Conservation (phyloP, 2,797 vertebrate genomes). For the Aeoliscus strigatus region DNA sequence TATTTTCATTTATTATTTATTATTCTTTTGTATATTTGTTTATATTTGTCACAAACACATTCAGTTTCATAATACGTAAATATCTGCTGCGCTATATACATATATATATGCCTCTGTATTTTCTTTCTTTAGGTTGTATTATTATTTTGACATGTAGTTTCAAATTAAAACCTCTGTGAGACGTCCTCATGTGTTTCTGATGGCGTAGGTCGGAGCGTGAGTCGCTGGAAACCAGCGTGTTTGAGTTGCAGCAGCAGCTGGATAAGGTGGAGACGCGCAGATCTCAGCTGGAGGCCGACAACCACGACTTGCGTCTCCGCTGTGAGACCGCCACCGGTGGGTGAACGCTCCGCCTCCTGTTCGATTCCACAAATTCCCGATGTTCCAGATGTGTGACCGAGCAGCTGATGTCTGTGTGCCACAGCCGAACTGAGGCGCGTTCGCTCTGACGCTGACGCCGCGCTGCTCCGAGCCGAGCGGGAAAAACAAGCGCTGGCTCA, state of each 20-base stretch:
- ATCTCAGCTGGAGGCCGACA: constrained; percentile 82
- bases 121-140: too few relatives aligned
- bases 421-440: constrained; percentile 77
- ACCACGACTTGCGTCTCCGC: constrained; percentile 71
- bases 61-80: too few relatives aligned
- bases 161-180: background rate
- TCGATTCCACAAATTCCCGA: too few relatives aligned
- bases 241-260: constrained; percentile 83
- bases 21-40: too few relatives aligned
- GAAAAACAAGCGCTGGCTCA: constrained; percentile 76
- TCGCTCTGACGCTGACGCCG: constrained; percentile 66
- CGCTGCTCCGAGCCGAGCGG: constrained; percentile 67
- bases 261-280: constrained; percentile 75
- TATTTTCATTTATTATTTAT: too few relatives aligned
- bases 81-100: too few relatives aligned
- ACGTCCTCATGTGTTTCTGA: constrained; percentile 1
- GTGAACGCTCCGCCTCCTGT: too few relatives aligned
- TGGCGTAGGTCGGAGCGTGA: constrained; percentile 81
- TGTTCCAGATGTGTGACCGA: too few relatives aligned
- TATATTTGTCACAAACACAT: too few relatives aligned
- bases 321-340: constrained; percentile 80
- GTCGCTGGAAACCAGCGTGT: constrained; percentile 82
- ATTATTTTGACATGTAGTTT: too few relatives aligned
- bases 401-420: too few relatives aligned
- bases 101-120: too few relatives aligned